Percentiles rank a stretch among this genome's conserved stretches.
These are phyloP conservation scores for Dasypogon diadema DNA, from an alignment of 2,888 invertebrate genomes.

Conservation along the genomic window DNA sequence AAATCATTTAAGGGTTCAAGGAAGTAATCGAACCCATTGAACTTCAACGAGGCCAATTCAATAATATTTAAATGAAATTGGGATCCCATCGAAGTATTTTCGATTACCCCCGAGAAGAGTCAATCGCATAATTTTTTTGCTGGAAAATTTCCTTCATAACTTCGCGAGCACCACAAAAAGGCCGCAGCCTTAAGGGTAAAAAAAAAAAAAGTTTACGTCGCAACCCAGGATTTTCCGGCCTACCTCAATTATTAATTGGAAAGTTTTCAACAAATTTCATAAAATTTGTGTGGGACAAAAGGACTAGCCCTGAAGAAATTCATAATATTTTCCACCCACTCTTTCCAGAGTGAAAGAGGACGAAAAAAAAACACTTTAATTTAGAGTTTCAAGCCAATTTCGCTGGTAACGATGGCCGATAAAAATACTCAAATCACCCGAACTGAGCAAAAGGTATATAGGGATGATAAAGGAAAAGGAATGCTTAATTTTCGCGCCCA, in stretches of 20 bases:
- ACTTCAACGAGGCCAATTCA: slow-evolving; percentile 22
- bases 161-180: background rate
- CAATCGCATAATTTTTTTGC: slow-evolving; percentile 24
- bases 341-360: background rate
- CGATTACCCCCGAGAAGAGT: slow-evolving; percentile 6
- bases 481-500: background rate
- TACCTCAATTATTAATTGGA: slow-evolving; percentile 42
- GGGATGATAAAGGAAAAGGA: background rate
- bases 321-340: background rate
- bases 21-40: background rate
- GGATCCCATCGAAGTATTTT: slow-evolving; percentile 14
- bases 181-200: slow-evolving; percentile 10
- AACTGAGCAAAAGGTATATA: background rate
- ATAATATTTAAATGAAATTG: slow-evolving; percentile 30
- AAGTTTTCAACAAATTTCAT: slow-evolving; percentile 41
- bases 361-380: background rate
- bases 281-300: slow-evolving; percentile 15
- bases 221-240: slow-evolving; percentile 5
- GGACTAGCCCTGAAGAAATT: background rate
- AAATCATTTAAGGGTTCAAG: background rate
- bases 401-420: background rate
- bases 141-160: slow-evolving; percentile 12
- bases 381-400: background rate
- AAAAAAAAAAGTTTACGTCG: slow-evolving; percentile 19
- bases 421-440: background rate